Percentiles rank a stretch among this genome's conserved stretches.
Conservation (phyloP, 2,113 vertebrate genomes). For the Chrysemys picta region DNA sequence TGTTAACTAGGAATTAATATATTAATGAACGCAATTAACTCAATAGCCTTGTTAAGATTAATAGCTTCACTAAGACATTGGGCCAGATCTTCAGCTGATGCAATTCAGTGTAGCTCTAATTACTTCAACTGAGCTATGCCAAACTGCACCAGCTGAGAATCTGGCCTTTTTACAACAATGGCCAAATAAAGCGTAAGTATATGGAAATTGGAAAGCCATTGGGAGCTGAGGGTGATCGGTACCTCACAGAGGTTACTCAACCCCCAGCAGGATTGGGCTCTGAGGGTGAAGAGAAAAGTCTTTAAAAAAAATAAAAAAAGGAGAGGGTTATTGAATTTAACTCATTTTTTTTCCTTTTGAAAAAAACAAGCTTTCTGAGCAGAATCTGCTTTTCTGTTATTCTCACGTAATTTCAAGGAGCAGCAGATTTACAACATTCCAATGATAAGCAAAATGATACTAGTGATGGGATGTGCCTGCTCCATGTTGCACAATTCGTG, state of each 20-base stretch:
- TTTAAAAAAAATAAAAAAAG: no score
- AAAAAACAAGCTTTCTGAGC: neutral
- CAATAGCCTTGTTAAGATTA: neutral
- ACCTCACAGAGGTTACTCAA: no score
- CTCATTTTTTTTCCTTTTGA: neutral
- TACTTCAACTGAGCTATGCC: neutral
- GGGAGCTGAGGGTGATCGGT: neutral
- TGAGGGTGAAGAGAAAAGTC: neutral
- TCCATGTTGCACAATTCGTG: neutral
- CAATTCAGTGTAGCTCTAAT: neutral
- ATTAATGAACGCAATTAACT: neutral
- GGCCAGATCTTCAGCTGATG: neutral
- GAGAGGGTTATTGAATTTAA: neutral
- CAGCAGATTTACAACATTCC: neutral
- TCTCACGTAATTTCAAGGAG: neutral
- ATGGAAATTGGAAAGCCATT: neutral
- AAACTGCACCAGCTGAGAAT: neutral
- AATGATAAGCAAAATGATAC: neutral
- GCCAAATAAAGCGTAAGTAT: accelerated
- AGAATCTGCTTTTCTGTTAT: neutral
- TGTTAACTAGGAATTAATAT: neutral
- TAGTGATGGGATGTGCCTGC: neutral
- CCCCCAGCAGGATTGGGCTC: neutral
- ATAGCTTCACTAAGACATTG: neutral
- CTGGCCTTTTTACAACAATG: neutral